Evolutionary conservation across 2,113 vertebrate species (phyloP), one percentile per base, ranked within the genome.

Genomic region (Lasiurus borealis): DNA sequence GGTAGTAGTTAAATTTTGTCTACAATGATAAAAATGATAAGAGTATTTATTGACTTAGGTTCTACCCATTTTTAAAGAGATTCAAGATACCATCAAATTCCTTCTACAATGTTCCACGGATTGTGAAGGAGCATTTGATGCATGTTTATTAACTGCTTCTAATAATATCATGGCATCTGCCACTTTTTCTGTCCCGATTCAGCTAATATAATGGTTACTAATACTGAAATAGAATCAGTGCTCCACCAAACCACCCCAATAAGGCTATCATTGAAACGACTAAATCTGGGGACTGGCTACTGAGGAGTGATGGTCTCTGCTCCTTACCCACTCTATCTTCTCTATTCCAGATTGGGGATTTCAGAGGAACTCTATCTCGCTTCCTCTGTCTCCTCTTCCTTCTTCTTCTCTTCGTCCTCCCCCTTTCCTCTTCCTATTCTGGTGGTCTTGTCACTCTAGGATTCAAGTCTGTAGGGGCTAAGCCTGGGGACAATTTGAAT

Each of bases 41-140:
- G 15, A 64, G 2, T 80, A 85, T 92, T 95, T 86, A 59, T 77
- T 93, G 69, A 19, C 50, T 81, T 76, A 86, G 15, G 14, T 75
- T 27, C 25, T 54, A 93, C 11, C 1, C n/a, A 44, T 80, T 94
- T 76, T 88, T 71, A 54, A 89, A 88, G 62, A 59, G 19, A 83
- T 11, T n/a, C 23, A 23, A 68, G 75, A 71, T 16, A 21, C 18
- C 34, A 75, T 66, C 16, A 25, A 4, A 69, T 78, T 85, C n/a
- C 27, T 88, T 84, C 36, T 83, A 64, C 3, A 68, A 1, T 86
- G 25, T 25, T 84, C 50, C 29, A 80, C 18, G 36, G 80, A 86
- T 83, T 66, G 1, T 76, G 46, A 64, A 77, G 48, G 18, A 62
- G 13, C 48, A 9, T 81, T 66, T 59, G 50, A 59, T 31, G 14